Base-by-base conservation (phyloP, 2,888 invertebrate genomes). In the Dolomedes plantarius region DNA sequence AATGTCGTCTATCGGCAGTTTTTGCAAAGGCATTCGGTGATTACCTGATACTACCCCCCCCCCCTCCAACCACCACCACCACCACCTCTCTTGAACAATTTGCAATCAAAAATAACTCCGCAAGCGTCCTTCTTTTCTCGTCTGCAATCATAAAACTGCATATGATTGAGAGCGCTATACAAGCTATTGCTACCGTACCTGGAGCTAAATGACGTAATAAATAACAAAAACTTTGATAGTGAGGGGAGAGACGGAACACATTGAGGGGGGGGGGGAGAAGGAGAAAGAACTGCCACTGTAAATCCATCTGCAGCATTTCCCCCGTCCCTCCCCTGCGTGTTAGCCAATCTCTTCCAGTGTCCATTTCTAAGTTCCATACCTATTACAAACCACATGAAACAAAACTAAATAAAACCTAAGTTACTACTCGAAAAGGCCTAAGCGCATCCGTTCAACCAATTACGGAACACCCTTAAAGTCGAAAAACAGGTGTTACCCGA, bases 401-500 rank as follows among this genome's bases (percentile, higher is more conserved):
- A 56, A 56, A 56, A 56, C 23, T 56, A 56, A 56, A 56, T 56
- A 56, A 56, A 56, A 56, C 56, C 16, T 3, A 56, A 56, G 56
- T 19, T 56, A 56, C 56, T 23, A 56, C 56, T 56, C 19, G 13
- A 56, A 56, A 56, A 56, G 56, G 56, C 56, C 56, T 56, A 56
- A 56, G 23, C 56, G 23, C 56, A 56, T 56, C 56, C 23, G 56
- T 56, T 56, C 56, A 23, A 23, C 56, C 56, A 56, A 56, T 56
- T 56, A 56, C 23, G 56, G 56, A 56, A 56, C 56, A 56, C 56
- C 56, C 56, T 56, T 56, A 65, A 77, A 73, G 56, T 65, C 36
- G 41, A 67, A 69, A 83, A 83, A 83, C 83, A 83, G 83, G 83
- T 83, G 83, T 83, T 83, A 83, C 83, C 39, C 50, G 83, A 46